Evolutionary conservation across 2,888 invertebrate species (phyloP).

Genomic region (Exocentrus adspersus): DNA sequence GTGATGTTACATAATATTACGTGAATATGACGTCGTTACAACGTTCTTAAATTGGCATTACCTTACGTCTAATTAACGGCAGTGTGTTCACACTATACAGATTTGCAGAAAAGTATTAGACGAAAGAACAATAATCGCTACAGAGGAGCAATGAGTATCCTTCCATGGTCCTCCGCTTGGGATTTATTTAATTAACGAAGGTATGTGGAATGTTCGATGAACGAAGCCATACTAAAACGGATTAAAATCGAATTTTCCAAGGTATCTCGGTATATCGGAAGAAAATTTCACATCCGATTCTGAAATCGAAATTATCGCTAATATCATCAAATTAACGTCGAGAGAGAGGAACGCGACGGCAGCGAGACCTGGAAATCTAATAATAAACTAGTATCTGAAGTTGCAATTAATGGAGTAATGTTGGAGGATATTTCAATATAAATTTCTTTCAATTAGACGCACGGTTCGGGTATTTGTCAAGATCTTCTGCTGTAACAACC

Average conservation of each 20-base stretch:
- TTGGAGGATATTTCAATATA: constrained; percentile 60
- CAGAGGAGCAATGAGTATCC: constrained; percentile 13
- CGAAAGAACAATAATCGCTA: background rate
- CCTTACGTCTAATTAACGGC: too few species aligned
- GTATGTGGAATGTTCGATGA: constrained; percentile 25
- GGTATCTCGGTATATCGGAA: too few species aligned
- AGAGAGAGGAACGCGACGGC: constrained; percentile 23
- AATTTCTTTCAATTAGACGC: constrained; percentile 60
- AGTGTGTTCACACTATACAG: background rate
- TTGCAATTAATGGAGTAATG: constrained; percentile 60
- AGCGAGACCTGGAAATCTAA: constrained; percentile 57
- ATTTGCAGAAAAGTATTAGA: background rate
- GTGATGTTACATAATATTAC: background rate
- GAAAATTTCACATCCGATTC: constrained; percentile 51
- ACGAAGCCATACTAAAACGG: constrained; percentile 26
- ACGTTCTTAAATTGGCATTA: too few species aligned
- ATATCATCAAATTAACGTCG: constrained; percentile 50
- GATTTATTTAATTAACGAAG: constrained; percentile 23
- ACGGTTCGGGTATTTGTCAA: constrained; percentile 55
- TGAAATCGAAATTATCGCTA: constrained; percentile 49
- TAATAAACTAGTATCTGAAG: constrained; percentile 61
- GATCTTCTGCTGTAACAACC: constrained; percentile 40
- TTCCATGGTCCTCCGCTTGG: constrained; percentile 13
- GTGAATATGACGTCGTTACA: too few species aligned
- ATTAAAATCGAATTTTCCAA: constrained; percentile 33